Evolutionary conservation across 2,888 invertebrate genomes (phyloP).

Genomic region (Drosophila buzzatii): DNA sequence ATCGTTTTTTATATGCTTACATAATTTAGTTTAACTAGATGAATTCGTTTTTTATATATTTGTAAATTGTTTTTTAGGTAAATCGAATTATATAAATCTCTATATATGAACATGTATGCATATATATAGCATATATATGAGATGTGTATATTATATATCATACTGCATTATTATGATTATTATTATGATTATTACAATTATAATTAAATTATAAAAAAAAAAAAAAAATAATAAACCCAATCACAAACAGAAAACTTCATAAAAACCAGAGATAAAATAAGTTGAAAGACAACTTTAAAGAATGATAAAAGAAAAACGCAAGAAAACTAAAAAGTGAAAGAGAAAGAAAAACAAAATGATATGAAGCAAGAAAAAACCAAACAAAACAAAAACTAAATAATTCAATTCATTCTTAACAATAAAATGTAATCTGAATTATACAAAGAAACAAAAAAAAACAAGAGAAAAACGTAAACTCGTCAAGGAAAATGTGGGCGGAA

Average conservation of each 20-base stretch:
- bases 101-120: constrained; percentile 22
- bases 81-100: constrained; percentile 80
- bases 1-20: constrained; percentile 60
- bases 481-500: constrained; percentile 24
- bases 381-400: constrained; percentile 66
- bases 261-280: constrained; percentile 20
- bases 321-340: constrained; percentile 44
- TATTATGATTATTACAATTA: constrained; percentile 42
- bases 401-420: constrained; percentile 84
- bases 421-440: constrained; percentile 84
- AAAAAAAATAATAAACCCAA: constrained; percentile 34
- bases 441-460: constrained; percentile 52
- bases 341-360: constrained; percentile 19
- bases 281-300: constrained; percentile 55
- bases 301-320: constrained; percentile 31
- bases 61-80: constrained; percentile 83
- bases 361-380: constrained; percentile 48
- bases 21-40: constrained; percentile 65
- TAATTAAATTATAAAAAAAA: constrained; percentile 40
- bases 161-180: constrained; percentile 71
- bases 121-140: constrained; percentile 10
- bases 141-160: constrained; percentile 47
- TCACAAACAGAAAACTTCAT: constrained; percentile 39
- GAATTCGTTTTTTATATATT: constrained; percentile 79
- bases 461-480: constrained; percentile 31